phyloP scores from a whole-genome alignment of 2,113 vertebrate species.

The Sterna hirundo region DNA sequence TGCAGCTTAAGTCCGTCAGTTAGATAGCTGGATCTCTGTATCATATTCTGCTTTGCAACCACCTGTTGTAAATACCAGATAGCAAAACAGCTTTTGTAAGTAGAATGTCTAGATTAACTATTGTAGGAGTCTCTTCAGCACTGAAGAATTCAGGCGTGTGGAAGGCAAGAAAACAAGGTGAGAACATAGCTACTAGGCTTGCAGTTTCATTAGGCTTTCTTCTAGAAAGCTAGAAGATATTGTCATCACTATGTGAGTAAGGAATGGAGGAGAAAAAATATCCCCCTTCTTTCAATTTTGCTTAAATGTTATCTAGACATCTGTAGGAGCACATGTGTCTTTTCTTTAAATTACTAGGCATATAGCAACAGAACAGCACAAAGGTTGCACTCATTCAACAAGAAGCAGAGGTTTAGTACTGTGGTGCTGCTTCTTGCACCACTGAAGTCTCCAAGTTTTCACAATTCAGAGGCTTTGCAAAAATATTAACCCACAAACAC shows the following conservation, averaged over 20 bases:
- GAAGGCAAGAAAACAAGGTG: not conserved
- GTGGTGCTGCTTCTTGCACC: too few relatives aligned
- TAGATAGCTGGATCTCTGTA: not conserved
- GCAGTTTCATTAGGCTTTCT: fast-evolving
- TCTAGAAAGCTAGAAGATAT: not conserved
- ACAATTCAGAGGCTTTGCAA: too few relatives aligned
- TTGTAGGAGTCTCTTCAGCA: not conserved
- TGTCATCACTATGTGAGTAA: not conserved
- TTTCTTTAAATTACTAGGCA: too few relatives aligned
- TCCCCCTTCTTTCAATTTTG: too few relatives aligned
- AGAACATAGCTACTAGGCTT: not conserved
- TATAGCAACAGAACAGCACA: too few relatives aligned
- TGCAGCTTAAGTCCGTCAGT: not conserved
- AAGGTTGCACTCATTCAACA: too few relatives aligned
- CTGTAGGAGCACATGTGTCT: too few relatives aligned
- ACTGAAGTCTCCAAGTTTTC: too few relatives aligned
- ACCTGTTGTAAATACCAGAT: not conserved
- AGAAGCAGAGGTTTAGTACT: too few relatives aligned
- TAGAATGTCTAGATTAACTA: not conserved
- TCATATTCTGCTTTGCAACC: not conserved
- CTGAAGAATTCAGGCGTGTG: not conserved
- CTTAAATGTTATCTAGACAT: too few relatives aligned
- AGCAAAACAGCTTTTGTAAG: not conserved
- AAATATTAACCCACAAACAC: too few relatives aligned
- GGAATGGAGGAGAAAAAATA: too few relatives aligned